Percentiles rank a stretch among this genome's conserved stretches.
Conservation (phyloP, 2,888 invertebrate genomes). For the Allolobophora icterica region DNA sequence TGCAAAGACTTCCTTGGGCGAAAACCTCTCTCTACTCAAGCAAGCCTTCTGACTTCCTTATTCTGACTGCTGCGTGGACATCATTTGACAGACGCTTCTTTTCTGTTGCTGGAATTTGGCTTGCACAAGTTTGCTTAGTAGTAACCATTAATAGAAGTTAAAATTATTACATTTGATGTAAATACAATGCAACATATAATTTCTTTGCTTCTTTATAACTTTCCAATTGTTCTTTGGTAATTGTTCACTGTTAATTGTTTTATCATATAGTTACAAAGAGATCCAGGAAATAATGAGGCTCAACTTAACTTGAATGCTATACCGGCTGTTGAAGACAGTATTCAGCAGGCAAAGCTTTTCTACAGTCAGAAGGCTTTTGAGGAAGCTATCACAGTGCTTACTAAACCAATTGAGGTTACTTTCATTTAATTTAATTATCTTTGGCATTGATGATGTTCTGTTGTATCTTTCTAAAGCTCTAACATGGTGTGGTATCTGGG, state of each 20-base stretch:
- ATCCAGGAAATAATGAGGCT: constrained; percentile 60
- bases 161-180: not conserved
- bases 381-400: constrained; percentile 68
- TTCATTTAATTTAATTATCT: not conserved
- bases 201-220: not conserved
- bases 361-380: constrained; percentile 69
- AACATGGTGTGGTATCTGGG: no score
- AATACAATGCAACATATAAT: not conserved
- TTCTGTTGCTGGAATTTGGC: no score
- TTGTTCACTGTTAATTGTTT: not conserved
- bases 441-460: not conserved
- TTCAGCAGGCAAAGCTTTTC: constrained; percentile 63
- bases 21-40: no score
- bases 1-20: no score
- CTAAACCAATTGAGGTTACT: constrained; percentile 72
- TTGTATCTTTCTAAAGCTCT: not conserved
- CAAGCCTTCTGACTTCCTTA: no score
- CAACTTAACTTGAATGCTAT: constrained; percentile 30
- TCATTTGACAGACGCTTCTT: no score
- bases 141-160: not conserved
- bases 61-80: no score
- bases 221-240: not conserved
- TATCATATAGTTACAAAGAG: constrained; percentile 51
- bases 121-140: no score
- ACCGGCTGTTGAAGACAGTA: constrained; percentile 67